Percentiles rank a stretch among this genome's conserved stretches.
phyloP scores from a whole-genome alignment of 1,140 invertebrate genomes.

The Eriosoma lanigerum region DNA sequence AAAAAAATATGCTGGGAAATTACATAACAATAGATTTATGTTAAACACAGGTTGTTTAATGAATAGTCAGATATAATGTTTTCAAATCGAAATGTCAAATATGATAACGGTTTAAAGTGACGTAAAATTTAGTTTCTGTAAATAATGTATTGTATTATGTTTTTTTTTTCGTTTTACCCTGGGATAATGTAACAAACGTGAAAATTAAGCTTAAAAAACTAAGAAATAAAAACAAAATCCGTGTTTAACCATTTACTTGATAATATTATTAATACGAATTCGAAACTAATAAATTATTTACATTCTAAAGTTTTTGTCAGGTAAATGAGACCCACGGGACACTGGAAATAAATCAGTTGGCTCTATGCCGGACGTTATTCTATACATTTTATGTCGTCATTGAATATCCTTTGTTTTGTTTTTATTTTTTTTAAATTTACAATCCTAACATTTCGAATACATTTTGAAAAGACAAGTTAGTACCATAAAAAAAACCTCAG shows the following conservation, averaged over 20 bases:
- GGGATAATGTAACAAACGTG: neutral
- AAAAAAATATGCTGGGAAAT: no score
- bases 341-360: conserved; percentile 25
- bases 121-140: neutral
- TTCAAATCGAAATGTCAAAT: no score
- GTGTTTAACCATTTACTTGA: neutral
- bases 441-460: conserved; percentile 4
- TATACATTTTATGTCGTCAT: neutral
- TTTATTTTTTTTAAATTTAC: conserved; percentile 1
- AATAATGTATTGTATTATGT: no score
- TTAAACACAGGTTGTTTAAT: no score
- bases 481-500: neutral
- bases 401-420: conserved; percentile 26
- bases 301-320: conserved; percentile 36
- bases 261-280: conserved; percentile 27
- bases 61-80: no score
- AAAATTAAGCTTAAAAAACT: neutral
- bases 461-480: neutral
- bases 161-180: neutral
- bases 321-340: conserved; percentile 14
- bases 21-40: no score
- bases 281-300: conserved; percentile 32
- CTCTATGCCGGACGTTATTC: neutral
- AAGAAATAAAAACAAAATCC: neutral
- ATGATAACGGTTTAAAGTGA: neutral